Conservation (phyloP, 2,113 vertebrate genomes). For the Rhinichthys klamathensis region DNA sequence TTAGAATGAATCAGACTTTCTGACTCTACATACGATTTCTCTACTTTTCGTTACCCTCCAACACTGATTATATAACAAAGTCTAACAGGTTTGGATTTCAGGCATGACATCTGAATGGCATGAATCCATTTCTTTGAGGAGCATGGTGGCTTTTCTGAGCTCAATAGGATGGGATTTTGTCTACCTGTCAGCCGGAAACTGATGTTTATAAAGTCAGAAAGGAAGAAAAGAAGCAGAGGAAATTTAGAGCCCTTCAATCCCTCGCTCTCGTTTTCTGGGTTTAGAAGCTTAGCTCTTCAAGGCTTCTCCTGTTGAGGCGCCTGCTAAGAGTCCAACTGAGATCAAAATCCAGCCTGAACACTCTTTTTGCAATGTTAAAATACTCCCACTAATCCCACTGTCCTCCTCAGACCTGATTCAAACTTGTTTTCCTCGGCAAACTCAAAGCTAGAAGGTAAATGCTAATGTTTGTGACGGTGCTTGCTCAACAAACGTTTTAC, state of each 20-base stretch:
- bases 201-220: conserved; percentile 12
- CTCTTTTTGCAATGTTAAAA: neutral
- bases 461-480: neutral
- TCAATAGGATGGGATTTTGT: conserved; percentile 9
- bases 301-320: neutral
- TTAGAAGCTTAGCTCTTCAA: conserved; percentile 12
- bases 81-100: neutral
- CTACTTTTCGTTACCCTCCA: neutral
- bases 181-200: neutral
- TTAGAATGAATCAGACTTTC: neutral
- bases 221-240: neutral
- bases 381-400: conserved; percentile 8
- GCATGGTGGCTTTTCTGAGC: conserved; percentile 10
- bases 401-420: neutral
- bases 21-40: neutral
- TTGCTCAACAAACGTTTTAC: neutral
- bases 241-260: conserved; percentile 10
- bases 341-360: conserved; percentile 4
- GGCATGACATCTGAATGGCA: neutral
- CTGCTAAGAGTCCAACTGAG: neutral
- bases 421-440: neutral
- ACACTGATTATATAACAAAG: neutral
- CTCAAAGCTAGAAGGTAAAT: neutral
- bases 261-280: neutral
- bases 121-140: neutral